Evolutionary conservation across 2,888 invertebrate species (phyloP), one percentile per base, ranked within the genome.

Genomic region (Philopedon plagiatum): DNA sequence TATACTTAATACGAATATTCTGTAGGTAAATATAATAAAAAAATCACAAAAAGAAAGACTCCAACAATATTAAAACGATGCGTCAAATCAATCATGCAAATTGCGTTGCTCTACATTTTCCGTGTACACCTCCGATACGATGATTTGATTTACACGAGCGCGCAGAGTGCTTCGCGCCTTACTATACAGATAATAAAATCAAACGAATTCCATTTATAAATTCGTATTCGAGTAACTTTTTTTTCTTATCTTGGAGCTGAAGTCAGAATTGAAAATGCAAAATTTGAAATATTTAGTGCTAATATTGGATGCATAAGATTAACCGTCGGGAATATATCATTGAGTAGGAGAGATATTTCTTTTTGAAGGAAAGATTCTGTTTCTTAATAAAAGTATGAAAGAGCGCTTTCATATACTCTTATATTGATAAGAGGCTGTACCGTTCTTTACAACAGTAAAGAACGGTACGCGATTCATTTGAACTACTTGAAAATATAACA

Each of bases 131-230:
- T 29, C 18, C 29, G 29, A 15, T 29, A 13, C 29, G 51, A 54
- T 54, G 51, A 54, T 54, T 54, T 29, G 29, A 54, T 54, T 54
- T 54, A 54, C 51, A 54, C 51, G 29, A 29, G 51, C 23, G 15
- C 15, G 15, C 26, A 15, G 29, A n/a, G 7, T 54, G 29, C 29
- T 13, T 9, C 51, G 51, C 18, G 51, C n/a, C n/a, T n/a, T n/a
- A n/a, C 29, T 29, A 23, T 7, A 54, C 2, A 29, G 51, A 29
- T 46, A 54, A 54, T 23, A 13, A 29, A 54, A 54, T 54, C 29
- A 15, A 54, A 51, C 29, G 29, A 54, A 32, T 54, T 54, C 15
- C 51, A 13, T 29, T 26, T 54, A 15, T 18, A 29, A 54, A 29
- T 29, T 54, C 51, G 15, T 54, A 29, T 29, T 54, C 18, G 23